Percentiles rank a stretch among this genome's conserved stretches.
These are phyloP conservation scores for Philhelius pedissequus DNA, from an alignment of 2,888 invertebrate genomes.

Conservation along the genomic window DNA sequence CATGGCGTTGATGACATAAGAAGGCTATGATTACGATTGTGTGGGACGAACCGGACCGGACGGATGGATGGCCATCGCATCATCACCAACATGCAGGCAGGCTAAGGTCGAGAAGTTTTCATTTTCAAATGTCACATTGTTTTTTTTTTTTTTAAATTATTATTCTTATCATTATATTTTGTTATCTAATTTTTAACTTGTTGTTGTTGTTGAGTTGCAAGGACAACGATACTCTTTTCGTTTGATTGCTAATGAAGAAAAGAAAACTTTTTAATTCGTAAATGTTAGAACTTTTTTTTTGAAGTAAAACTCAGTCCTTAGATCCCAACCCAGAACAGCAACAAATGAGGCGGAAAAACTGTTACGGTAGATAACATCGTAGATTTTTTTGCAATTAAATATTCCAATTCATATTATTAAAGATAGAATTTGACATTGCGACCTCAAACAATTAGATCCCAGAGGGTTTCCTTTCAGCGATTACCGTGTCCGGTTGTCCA, in stretches of 20 bases:
- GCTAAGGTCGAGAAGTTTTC: constrained; percentile 36
- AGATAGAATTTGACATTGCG: no score
- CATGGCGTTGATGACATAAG: constrained; percentile 4
- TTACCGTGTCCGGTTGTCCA: no score
- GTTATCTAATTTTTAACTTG: neutral
- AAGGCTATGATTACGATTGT: neutral
- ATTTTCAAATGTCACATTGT: constrained; percentile 53
- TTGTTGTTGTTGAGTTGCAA: neutral
- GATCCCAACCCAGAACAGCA: no score
- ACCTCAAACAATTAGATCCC: no score
- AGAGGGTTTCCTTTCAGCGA: no score
- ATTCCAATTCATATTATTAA: no score
- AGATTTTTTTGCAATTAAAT: no score
- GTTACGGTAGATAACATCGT: no score
- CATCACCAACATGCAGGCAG: no score
- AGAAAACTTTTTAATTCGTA: constrained; percentile 10
- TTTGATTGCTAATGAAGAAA: constrained; percentile 34
- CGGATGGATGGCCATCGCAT: constrained; percentile 11
- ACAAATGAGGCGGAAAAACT: no score
- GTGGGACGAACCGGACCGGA: no score
- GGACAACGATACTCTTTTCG: neutral
- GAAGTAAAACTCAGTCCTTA: neutral
- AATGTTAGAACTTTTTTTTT: neutral
- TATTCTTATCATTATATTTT: constrained; percentile 4
- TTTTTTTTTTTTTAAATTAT: constrained; percentile 28